Conservation (phyloP, 2,797 vertebrate species). For the Falco columbarius region DNA sequence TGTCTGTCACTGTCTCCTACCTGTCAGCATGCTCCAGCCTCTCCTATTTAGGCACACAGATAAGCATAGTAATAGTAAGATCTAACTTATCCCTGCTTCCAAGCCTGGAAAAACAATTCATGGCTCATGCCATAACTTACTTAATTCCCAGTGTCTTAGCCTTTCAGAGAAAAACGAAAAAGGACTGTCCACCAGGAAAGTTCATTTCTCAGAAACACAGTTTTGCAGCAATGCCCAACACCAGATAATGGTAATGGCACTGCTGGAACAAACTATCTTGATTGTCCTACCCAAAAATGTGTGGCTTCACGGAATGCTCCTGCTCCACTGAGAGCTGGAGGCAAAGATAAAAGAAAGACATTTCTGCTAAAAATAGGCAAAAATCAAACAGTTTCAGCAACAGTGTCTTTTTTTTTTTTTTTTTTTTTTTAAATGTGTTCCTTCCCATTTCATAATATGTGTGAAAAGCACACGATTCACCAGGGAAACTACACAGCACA, state of each 20-base stretch:
- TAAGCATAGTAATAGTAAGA: not conserved
- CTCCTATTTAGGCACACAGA: not conserved
- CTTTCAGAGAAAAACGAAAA: not conserved
- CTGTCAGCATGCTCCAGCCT: not conserved
- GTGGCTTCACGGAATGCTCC: accelerated
- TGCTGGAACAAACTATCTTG: not conserved
- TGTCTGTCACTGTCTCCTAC: not conserved
- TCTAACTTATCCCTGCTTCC: not conserved
- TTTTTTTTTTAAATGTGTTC: accelerated
- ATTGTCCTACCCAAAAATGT: not conserved
- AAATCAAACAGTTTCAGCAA: not conserved
- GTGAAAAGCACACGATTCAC: not conserved
- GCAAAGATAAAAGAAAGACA: not conserved
- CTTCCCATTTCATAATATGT: not conserved
- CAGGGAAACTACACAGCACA: not conserved
- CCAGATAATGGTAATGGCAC: not conserved
- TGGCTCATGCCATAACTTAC: not conserved
- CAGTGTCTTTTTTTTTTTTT: not conserved
- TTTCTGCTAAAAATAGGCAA: conserved; percentile 22
- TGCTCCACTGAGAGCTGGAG: not conserved
- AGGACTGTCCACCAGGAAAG: not conserved
- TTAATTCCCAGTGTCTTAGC: not conserved
- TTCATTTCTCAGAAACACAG: not conserved
- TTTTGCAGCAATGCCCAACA: not conserved
- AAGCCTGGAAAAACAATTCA: not conserved